phyloP scores from a whole-genome alignment of 2,113 vertebrate species.

The Otocyon megalotis region DNA sequence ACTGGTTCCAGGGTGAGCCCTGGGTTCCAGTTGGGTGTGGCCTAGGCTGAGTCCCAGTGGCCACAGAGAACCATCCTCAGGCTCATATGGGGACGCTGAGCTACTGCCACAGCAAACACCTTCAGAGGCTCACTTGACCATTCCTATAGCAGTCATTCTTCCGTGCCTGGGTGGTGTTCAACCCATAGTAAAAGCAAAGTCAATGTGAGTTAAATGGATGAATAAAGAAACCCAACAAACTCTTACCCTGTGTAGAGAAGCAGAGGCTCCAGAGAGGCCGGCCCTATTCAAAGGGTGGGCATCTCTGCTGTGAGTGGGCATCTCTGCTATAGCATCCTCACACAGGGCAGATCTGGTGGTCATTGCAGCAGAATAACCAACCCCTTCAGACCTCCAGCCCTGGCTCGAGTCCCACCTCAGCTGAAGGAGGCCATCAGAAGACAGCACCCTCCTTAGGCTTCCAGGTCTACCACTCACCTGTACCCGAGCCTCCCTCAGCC shows the following conservation, averaged over 20 bases:
- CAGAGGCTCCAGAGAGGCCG: neutral
- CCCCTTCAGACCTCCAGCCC: neutral
- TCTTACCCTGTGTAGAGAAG: neutral
- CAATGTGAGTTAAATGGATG: neutral
- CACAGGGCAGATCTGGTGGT: neutral
- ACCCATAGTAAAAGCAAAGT: neutral
- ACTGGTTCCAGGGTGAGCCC: neutral
- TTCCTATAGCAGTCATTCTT: neutral
- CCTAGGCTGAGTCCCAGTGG: neutral
- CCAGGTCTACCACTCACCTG: neutral
- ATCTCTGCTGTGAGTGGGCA: fast-evolving
- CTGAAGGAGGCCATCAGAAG: neutral
- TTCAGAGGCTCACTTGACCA: neutral
- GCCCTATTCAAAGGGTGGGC: neutral
- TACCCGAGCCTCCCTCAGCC: neutral
- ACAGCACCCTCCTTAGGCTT: neutral
- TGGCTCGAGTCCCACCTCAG: neutral
- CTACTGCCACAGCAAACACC: neutral
- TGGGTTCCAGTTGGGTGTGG: neutral
- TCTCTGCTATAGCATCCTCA: neutral
- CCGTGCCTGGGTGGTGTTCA: neutral
- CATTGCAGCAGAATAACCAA: neutral
- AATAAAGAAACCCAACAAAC: neutral
- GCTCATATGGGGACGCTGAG: neutral
- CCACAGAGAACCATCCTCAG: neutral